A percentile compares a stretch with the other conserved stretches of the same genome.
These are phyloP conservation scores for Polypedilum pembai DNA, from an alignment of 1,140 invertebrate species.

Conservation along the genomic window DNA sequence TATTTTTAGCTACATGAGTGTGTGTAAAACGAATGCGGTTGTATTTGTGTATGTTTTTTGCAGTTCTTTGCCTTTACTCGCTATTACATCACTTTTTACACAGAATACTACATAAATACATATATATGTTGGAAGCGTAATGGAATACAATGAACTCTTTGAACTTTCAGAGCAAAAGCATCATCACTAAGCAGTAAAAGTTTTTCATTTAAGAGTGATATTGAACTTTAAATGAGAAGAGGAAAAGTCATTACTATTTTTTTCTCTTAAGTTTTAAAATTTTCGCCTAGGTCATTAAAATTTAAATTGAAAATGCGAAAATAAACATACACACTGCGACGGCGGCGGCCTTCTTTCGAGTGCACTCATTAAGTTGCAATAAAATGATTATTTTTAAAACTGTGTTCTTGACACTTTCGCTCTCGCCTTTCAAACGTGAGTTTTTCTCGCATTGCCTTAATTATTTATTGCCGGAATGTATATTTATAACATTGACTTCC, in stretches of 20 bases:
- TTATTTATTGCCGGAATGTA: no score
- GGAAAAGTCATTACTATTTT: background rate
- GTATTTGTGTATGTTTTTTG: conserved; percentile 1
- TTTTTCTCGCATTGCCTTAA: no score
- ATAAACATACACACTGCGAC: background rate
- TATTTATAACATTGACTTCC: background rate
- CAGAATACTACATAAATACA: no score
- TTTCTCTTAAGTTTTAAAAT: conserved; percentile 9
- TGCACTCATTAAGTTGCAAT: background rate
- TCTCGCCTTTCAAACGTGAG: background rate
- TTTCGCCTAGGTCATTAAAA: conserved; percentile 17
- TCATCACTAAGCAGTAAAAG: background rate
- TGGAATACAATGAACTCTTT: conserved; percentile 11
- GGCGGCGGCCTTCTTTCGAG: background rate
- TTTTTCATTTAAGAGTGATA: background rate
- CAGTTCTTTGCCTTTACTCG: conserved; percentile 10
- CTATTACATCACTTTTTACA: background rate
- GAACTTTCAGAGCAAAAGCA: background rate
- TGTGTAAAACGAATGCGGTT: background rate
- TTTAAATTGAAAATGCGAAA: background rate
- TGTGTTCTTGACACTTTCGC: conserved; percentile 11
- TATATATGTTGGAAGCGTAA: background rate
- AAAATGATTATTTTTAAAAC: background rate
- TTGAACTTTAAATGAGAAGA: background rate
- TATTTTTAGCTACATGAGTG: background rate